Base-by-base conservation (phyloP, 2,797 vertebrate genomes). In the Pangasius krempfi region DNA sequence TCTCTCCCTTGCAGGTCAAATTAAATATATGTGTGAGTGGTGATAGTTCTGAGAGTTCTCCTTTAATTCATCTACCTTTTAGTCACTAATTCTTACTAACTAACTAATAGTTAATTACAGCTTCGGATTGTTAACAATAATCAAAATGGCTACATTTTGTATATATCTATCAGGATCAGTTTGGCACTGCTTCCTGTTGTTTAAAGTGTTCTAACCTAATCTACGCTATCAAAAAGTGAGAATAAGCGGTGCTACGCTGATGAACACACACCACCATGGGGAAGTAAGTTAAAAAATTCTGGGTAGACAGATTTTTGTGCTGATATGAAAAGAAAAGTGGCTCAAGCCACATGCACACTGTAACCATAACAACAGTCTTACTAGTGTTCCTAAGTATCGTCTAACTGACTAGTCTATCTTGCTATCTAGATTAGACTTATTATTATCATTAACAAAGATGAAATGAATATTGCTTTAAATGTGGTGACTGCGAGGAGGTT, bases 351-450 rank as follows among this genome's bases (percentile, higher is more conserved):
- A 54, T 16, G 16, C 50, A 20, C 50, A 16, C 5, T 8, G 76
- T 30, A 79, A 79, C 76, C 47, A 79, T 27, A n/a, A 27, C 76
- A 78, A 79, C 76, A 79, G 25, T 52, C 10, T 50, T n/a, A 50
- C 76, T 14, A 50, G 4, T 50, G 9, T 52, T 52, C 5, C 1
- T 3, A 6, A 78, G 2, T 12, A 79, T 18, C 5, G 2, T 10
- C 5, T 70, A 1, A 70, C 4, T 12, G 9, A 12, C 20, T 40
- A 25, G 72, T 12, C 37, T 20, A 10, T 9, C 66, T 4, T 18
- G 20, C 37, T 40, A 9, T 40, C 18, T 40, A 14, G 6, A 9
- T 10, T 25, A 44, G 40, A 73, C 10, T 10, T 10, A 12, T 44
- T 25, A 73, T 40, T 72, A 72, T 20, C 68, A 20, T 72, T 37